Evolutionary conservation across 2,888 invertebrate species (phyloP), one percentile per base, ranked within the genome.

Genomic region (Phortica magna): DNA sequence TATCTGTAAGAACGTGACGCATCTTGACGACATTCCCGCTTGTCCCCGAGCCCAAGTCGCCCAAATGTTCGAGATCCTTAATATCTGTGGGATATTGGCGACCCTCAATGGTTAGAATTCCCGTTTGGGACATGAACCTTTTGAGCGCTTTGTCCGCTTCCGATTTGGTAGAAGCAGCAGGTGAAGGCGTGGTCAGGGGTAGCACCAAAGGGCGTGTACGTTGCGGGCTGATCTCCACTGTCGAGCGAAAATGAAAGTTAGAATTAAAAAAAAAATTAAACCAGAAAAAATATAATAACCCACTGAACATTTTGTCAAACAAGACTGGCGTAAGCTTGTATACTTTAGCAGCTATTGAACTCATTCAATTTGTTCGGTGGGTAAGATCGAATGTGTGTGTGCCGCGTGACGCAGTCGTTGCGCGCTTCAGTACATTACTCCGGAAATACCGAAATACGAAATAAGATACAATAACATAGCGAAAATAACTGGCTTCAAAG

Each of bases 21-120:
- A 99, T 99, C 93, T 98, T 98, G 53, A 98, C 97, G 9, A 99
- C 99, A 92, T 98, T 98, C 9, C 99, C 99, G 91, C 99, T 99
- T 14, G 99, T 99, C 14, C 99, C 99, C 90, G 96, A 97, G 75
- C 98, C 98, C 76, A 98, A 93, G 92, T 98, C 98, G 2, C 97
- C 97, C 76, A 97, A 92, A 83, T 96, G 96, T 84, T 96, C 95
- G 90, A 98, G 93, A 88, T 98, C 97, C 85, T 95, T 95, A 85
- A 97, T 95, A 82, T 95, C 95, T 4, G 97, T 97, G 79, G 95
- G 94, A 92, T 96, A 98, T 88, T 95, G 94, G 84, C 94, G 92
- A 70, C 96, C 96, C 84, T 96, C 95, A 77, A 98, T 96, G 80
- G 94, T 97, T 79, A 99, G 93, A 88, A 97, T 96, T 76, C 98